These are phyloP conservation scores for Sebastes kiyomatsui DNA, from an alignment of 2,797 vertebrate species.

Conservation along the genomic window DNA sequence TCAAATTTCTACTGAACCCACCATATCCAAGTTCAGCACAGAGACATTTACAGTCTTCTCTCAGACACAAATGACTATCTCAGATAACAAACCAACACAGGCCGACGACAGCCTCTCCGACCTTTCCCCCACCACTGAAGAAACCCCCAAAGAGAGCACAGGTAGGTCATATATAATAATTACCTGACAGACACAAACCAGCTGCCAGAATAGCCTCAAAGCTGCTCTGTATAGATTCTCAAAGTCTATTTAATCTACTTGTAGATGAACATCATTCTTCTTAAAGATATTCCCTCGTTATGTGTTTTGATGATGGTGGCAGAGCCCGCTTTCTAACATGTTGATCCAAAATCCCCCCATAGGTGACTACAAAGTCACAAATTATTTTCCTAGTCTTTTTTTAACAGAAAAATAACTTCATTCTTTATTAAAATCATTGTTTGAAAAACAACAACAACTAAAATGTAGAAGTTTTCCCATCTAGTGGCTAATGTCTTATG, in stretches of 20 bases:
- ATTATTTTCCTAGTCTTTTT: not conserved
- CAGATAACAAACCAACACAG: constrained; percentile 5
- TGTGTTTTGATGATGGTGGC: not conserved
- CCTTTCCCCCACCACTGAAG: not conserved
- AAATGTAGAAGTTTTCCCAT: not conserved
- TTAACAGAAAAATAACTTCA: not conserved
- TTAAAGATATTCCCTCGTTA: not conserved
- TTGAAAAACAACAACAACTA: not conserved
- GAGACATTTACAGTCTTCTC: not conserved
- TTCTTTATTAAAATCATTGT: not conserved
- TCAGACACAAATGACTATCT: not conserved
- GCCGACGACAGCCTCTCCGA: not conserved
- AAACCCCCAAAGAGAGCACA: constrained; percentile 4
- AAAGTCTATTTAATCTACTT: too few species aligned
- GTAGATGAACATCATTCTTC: not conserved
- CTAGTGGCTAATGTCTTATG: not conserved
- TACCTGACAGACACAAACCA: not conserved
- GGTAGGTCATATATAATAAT: constrained; percentile 30
- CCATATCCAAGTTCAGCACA: not conserved
- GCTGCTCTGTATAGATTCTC: not conserved
- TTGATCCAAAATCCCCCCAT: not conserved
- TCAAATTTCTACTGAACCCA: constrained; percentile 16
- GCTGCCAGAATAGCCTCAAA: not conserved
- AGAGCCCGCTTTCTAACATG: not conserved
- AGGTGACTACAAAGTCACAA: not conserved